Percentiles rank a stretch among this genome's conserved stretches.
Conservation (phyloP, 1,140 invertebrate genomes). For the Tetramorium simillimum region DNA sequence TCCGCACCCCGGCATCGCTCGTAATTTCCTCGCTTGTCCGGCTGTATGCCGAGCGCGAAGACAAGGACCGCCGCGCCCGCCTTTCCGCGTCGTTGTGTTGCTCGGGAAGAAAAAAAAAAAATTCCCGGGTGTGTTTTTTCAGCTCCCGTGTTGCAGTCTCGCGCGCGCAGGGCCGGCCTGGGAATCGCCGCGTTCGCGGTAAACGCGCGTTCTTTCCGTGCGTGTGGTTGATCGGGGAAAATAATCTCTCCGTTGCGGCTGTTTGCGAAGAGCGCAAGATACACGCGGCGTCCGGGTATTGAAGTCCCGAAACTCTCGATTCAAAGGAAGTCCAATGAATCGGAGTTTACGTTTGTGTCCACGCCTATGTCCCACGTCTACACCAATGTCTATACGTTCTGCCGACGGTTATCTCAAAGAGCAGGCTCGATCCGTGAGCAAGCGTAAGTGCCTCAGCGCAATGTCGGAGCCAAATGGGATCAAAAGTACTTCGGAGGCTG, state of each 20-base stretch:
- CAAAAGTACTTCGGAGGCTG: constrained; percentile 52
- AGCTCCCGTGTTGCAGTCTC: background rate
- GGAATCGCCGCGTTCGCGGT: background rate
- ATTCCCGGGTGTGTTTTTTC: constrained; percentile 34
- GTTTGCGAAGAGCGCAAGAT: background rate
- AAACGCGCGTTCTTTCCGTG: background rate
- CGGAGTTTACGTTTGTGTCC: background rate
- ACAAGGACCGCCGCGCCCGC: background rate
- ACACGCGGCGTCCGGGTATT: background rate
- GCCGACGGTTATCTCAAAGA: constrained; percentile 40
- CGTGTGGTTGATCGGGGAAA: constrained; percentile 3
- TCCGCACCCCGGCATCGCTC: constrained; percentile 27
- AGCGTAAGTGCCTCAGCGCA: constrained; percentile 38
- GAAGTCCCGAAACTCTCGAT: background rate
- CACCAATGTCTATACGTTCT: background rate
- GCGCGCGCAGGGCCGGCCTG: background rate
- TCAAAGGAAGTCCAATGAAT: background rate
- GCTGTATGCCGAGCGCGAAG: constrained; percentile 4
- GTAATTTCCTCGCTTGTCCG: constrained; percentile 40
- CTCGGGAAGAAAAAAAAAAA: constrained; percentile 2
- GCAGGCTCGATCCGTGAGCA: constrained; percentile 5
- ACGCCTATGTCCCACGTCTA: background rate
- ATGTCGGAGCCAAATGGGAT: constrained; percentile 40
- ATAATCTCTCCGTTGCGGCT: background rate
- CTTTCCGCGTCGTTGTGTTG: background rate